Conservation (phyloP, 2,113 vertebrate genomes). For the Gymnarchus niloticus region DNA sequence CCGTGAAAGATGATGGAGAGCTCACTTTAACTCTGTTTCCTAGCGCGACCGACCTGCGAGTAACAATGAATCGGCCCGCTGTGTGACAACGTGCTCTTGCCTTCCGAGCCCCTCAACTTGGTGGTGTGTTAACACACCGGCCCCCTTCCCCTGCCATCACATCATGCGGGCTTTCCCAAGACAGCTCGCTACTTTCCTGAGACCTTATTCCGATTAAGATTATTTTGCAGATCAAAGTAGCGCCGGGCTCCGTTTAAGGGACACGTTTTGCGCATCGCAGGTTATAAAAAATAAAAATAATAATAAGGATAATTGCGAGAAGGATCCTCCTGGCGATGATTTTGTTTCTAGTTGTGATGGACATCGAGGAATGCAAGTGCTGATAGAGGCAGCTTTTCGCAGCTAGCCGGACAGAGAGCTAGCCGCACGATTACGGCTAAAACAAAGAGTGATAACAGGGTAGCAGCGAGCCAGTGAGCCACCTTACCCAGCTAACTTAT, state of each 20-base stretch:
- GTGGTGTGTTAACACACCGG: not conserved
- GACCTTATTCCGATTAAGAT: not conserved
- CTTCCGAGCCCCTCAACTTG: not conserved
- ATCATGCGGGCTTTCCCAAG: not conserved
- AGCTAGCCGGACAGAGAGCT: conserved; percentile 10
- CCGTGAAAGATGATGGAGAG: not conserved
- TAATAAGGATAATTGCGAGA: not conserved
- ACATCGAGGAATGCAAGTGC: not conserved
- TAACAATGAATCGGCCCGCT: not conserved
- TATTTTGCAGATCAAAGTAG: not conserved
- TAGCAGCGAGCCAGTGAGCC: conserved; percentile 6
- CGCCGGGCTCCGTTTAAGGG: not conserved
- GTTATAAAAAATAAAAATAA: not conserved
- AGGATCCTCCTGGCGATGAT: not conserved
- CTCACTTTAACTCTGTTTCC: not conserved
- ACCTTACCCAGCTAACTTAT: conserved; percentile 22
- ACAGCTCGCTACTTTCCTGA: not conserved
- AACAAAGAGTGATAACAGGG: not conserved
- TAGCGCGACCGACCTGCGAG: not conserved
- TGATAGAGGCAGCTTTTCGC: not conserved
- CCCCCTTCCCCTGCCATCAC: no score
- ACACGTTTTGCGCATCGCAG: not conserved
- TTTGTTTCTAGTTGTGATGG: not conserved
- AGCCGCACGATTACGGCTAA: conserved; percentile 1
- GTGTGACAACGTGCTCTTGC: not conserved